Percentiles rank a stretch among this genome's conserved stretches.
phyloP scores from a whole-genome alignment of 2,113 vertebrate genomes.

The Talpa occidentalis region DNA sequence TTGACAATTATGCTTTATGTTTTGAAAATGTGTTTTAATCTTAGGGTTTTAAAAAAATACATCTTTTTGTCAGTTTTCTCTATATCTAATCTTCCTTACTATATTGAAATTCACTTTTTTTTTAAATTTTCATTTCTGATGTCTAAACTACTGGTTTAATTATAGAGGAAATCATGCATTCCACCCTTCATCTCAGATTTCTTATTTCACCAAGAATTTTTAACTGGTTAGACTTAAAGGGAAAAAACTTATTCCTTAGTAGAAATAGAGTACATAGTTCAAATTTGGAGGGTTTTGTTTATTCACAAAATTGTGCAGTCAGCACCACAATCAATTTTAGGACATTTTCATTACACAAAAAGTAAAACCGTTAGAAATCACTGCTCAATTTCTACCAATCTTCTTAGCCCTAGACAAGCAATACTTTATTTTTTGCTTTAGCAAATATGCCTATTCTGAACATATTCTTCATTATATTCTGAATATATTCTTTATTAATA shows the following conservation, averaged over 20 bases:
- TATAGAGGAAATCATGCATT: background rate
- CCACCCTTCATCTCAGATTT: background rate
- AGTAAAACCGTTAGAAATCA: background rate
- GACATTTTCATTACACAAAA: background rate
- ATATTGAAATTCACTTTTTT: background rate
- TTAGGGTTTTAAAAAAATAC: background rate
- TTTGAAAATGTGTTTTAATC: background rate
- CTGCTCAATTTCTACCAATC: background rate
- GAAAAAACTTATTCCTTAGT: background rate
- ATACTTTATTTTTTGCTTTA: background rate
- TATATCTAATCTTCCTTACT: background rate
- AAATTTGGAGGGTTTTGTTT: too few species aligned
- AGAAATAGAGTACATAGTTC: background rate
- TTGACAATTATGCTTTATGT: background rate
- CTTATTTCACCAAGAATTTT: background rate
- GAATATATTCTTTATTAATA: background rate
- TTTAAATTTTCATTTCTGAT: background rate
- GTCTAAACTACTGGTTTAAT: background rate
- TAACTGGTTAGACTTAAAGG: background rate
- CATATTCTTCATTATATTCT: background rate
- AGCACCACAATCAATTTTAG: background rate
- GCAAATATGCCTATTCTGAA: background rate
- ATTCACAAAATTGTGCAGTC: background rate
- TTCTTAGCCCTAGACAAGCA: too few species aligned
- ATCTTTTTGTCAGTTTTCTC: background rate